Evolutionary conservation across 2,113 vertebrate species (phyloP), one percentile per base, ranked within the genome.

Genomic region (Poeciliopsis prolifica): DNA sequence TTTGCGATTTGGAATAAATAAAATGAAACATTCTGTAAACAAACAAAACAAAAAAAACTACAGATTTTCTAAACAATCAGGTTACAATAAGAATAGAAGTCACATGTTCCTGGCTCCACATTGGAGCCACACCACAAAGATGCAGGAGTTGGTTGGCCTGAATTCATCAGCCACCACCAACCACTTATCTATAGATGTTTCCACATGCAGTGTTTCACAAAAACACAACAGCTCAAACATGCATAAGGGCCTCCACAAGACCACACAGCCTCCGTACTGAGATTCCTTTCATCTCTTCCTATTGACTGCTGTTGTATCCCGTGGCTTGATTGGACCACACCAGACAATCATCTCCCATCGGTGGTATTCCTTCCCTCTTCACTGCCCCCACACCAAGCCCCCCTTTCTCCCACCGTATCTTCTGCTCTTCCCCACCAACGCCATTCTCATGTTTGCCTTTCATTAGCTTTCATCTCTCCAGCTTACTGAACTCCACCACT

Each of bases 381-480:
- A 22, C 65, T 70, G 26, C 0, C 67, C 31, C 77, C 61, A 30
- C 68, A 54, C 71, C 28, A 62, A 24, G 74, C 35, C 48, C 22
- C 40, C 9, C 1, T 63, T 75, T 63, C 77, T 77, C 74, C 65
- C 75, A 77, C 70, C 72, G 79, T 75, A 83, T 80, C 78, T 75
- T 79, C 78, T 73, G 80, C 73, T 66, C 78, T 76, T 71, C 79
- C 70, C 81, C 77, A 80, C 84, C 78, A 72, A 80, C 84, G 81
- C 84, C 81, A 85, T 77, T 79, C 85, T 78, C 78, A 40, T 92
- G 91, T 93, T 92, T 94, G 91, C 90, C 92, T 92, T 94, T 94
- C 94, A 94, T 94, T 94, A 93, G 91, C 94, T 94, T 94, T 94
- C 92, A 94, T 94, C 94, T 92, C 87, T 87, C 71, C 81, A 84